Evolutionary conservation across 2,113 vertebrate genomes (phyloP), one percentile per base, ranked within the genome.

Genomic region (Heterochromis multidens): DNA sequence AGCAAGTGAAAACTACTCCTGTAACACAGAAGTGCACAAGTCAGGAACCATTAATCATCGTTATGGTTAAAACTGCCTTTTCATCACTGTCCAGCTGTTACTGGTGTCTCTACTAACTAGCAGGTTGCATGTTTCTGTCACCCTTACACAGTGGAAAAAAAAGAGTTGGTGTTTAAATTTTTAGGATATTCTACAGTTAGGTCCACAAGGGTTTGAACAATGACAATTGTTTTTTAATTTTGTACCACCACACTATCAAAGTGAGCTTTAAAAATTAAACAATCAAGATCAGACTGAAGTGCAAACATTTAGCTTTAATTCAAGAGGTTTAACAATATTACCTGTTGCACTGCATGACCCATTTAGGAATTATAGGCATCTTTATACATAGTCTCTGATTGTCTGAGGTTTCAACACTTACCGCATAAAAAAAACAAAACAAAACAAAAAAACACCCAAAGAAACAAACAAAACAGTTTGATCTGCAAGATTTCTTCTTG

Each of bases 1-100:
- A 99, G 90, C 89, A 99, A 96, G 95, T 99, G 98, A 95, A 99
- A 99, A 93, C 96, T 99, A 88, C 97, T 98, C 96, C 99, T 99
- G 54, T 40, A 88, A 83, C 11, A 82, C 65, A 92, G 25, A 91
- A 54, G 29, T 7, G 21, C 17, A 82, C 40, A 40, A 19, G 13
- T 87, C 23, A 25, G 4, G 3, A 86, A 16, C 62, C n/a, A 62
- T 60, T 58, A 31, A 40, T 31, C 35, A 17, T 19, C 23, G 17
- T 37, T 59, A 11, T 6, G 11, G 21, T 19, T 46, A 43, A 79
- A 67, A 1, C 35, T 54, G 54, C 31, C 49, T 58, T 57, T 57
- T 74, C 25, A 52, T 52, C 43, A 74, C 35, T 77, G 13, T 4
- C 60, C 19, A 2, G 57, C 31, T 37, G 33, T 60, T 85, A 82